Base-by-base conservation (phyloP, 2,888 invertebrate genomes). In the Clusia tigrina region DNA sequence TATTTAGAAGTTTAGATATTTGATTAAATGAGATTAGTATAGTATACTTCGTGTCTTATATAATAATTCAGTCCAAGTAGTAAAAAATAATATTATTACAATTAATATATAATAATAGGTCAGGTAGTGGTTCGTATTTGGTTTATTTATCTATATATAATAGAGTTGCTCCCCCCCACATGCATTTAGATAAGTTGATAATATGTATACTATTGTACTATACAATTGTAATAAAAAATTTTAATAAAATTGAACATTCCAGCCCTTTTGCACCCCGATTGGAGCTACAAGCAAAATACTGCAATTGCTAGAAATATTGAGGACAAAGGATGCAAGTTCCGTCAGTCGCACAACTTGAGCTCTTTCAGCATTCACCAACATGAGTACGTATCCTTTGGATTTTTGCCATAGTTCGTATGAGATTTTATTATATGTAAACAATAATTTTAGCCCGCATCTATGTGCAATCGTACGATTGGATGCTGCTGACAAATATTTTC, bases 201-300 rank as follows among this genome's bases (percentile, higher is more conserved):
- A 42, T 42, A 42, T n/a, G 10, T 3, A 12, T 9, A 32, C 6
- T n/a, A 32, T 32, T 9, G 32, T 12, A 32, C 32, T 32, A 32
- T 32, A 6, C 32, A 9, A 32, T 32, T 32, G 32, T 12, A 32
- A 32, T 12, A 9, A 62, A 56, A 6, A 37, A 53, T 60, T 54
- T 37, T 12, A 32, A 32, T 42, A 42, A 5, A 10, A 15, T 42
- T 42, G 6, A 17, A 42, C n/a, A 5, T 42, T 69, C 64, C 60
- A 83, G 83, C 83, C 83, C 22, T 81, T 83, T 64, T 83, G 83
- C 64, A 83, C 83, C 10, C 94, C 94, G 0, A 88, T 94, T 68
- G 92, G 93, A 71, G 92, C 92, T 9, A 91, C 91, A 26, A 93
- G 94, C 65, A 95, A 94, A 85, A 85, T 92, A 2, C 87, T 91